Evolutionary conservation across 2,888 invertebrate species (phyloP).

Genomic region (Colostygia pectinataria): DNA sequence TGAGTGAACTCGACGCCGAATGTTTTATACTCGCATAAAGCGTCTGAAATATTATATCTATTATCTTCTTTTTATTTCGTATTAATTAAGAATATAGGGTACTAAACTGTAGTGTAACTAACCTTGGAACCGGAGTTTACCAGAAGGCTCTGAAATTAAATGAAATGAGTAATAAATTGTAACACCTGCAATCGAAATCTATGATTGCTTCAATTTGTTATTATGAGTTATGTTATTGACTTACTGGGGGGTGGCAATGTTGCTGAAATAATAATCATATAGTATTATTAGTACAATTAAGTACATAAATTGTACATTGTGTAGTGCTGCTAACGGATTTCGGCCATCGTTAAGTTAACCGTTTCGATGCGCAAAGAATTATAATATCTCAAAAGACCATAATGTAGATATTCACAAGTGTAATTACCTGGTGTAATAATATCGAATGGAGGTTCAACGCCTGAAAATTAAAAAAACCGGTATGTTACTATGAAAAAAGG

Average conservation of each 20-base stretch:
- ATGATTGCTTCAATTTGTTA: slow-evolving; percentile 20
- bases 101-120: no score
- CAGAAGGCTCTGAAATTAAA: slow-evolving; percentile 13
- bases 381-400: neutral
- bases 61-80: no score
- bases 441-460: slow-evolving; percentile 37
- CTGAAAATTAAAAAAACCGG: slow-evolving; percentile 31
- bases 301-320: no score
- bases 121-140: slow-evolving; percentile 13
- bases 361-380: no score
- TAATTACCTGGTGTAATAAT: slow-evolving; percentile 30
- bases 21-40: slow-evolving; percentile 31
- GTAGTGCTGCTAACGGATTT: no score
- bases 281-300: no score
- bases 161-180: slow-evolving; percentile 9
- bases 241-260: slow-evolving; percentile 13
- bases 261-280: slow-evolving; percentile 13
- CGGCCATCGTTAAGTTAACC: no score
- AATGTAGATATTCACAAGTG: neutral
- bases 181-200: slow-evolving; percentile 14
- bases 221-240: slow-evolving; percentile 4
- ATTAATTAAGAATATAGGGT: no score
- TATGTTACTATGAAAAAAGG: neutral
- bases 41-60: slow-evolving; percentile 13
- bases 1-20: slow-evolving; percentile 41